Base-by-base conservation (phyloP, 2,888 invertebrate genomes). In the Orthosia cruda region DNA sequence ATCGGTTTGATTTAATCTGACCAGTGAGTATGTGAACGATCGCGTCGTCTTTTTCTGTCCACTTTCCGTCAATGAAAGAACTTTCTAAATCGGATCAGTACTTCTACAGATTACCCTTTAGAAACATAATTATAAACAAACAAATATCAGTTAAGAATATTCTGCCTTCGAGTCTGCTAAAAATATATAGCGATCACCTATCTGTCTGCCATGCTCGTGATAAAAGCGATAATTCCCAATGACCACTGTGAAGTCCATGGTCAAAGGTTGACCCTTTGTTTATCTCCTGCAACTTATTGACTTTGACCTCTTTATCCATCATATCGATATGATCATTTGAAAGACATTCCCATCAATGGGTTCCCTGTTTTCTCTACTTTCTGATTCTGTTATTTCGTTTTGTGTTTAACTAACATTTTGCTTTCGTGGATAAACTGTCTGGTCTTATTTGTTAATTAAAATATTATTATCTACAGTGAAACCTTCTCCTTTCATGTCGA, bases 201-300 rank as follows among this genome's bases (percentile, higher is more conserved):
- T 52, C 1, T 47, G 58, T 78, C 47, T 61, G 54, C 49, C 18
- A 77, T 32, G 15, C 40, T 15, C 18, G 55, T n/a, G 16, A 54
- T 79, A 69, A 54, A 26, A 70, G 18, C 13, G 68, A 57, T 57
- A 45, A 50, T 52, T 52, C 50, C n/a, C 9, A 54, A 54, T 23
- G 32, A 52, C 32, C 20, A 54, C 13, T 59, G 4, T 59, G 13
- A 47, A 78, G 26, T 47, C n/a, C 16, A 77, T 32, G 75, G 26
- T 49, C 52, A 52, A 16, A 49, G 54, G 20, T 26, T 70, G 15
- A 78, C 70, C n/a, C 16, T 12, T 45, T 65, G 13, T 18, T 66
- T 69, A 54, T 69, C 74, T n/a, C 45, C 45, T 49, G 49, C 20
- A 40, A 16, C 13, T 55, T 18, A 40, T 66, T 58, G 20, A 52